Evolutionary conservation across 2,113 vertebrate genomes (phyloP), one percentile per base, ranked within the genome.

Genomic region (Alethe diademata): DNA sequence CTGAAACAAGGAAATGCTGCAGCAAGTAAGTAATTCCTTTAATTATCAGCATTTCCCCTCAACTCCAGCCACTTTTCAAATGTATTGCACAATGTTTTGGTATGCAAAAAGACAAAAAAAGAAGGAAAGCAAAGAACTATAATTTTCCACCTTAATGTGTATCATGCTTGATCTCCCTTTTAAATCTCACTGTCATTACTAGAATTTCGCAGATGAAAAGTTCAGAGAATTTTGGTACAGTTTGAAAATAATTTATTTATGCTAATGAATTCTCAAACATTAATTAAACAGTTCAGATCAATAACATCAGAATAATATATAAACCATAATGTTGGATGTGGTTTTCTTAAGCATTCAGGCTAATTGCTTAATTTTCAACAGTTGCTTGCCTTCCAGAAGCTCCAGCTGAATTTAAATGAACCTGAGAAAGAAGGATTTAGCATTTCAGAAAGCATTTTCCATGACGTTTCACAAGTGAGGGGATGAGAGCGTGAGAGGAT

Each of bases 281-380:
- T 88, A 88, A 95, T 76, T 86, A 86, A 74, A 53, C 5, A 54
- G 47, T 54, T 86, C 47, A 80, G n/a, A 87, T 43, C 65, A 89
- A 62, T 75, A 91, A 78, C 40, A 94, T 22, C 56, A 78, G 80
- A 89, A 78, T 54, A 91, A 81, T 50, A 74, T 23, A 65, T 29
- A 86, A 93, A 24, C 19, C 38, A 65, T 83, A 91, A 90, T 18
- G 15, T 36, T 92, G n/a, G 54, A 79, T 65, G 54, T 24, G 76
- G 38, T 88, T 90, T 93, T 86, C 67, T 57, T 83, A 80, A 64
- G 61, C 29, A 56, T 43, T 43, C 48, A 89, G 48, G 11, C 20
- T 89, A 91, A 89, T 64, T 89, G 87, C 69, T 81, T 91, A 80
- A 93, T 96, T 95, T 89, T 87, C 73, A 95, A 94, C 76, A 89